Evolutionary conservation across 1,140 invertebrate genomes (phyloP).

Genomic region (Lepidurus apus): DNA sequence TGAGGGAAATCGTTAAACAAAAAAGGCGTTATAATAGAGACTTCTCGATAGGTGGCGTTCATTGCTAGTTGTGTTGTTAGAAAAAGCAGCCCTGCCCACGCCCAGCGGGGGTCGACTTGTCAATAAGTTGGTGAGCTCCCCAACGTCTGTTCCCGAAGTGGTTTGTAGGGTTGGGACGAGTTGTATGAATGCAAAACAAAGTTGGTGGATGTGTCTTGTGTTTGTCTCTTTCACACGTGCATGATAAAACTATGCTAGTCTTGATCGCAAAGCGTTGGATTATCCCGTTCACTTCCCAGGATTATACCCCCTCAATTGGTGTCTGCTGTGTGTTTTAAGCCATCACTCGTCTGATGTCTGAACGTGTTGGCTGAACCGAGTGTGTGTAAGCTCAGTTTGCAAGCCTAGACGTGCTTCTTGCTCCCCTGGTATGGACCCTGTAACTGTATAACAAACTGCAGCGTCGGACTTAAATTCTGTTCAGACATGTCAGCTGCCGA

Average conservation of each 20-base stretch:
- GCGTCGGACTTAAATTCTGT: too few relatives aligned
- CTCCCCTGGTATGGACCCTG: too few relatives aligned
- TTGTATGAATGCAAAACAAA: background rate
- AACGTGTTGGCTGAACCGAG: background rate
- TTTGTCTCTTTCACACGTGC: background rate
- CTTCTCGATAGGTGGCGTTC: background rate
- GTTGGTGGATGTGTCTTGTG: background rate
- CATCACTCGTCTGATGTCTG: too few relatives aligned
- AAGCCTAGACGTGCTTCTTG: background rate
- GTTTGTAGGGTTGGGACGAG: background rate
- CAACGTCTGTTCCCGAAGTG: background rate
- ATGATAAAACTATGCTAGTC: background rate
- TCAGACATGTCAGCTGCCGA: too few relatives aligned
- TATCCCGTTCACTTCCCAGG: background rate
- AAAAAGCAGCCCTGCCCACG: background rate
- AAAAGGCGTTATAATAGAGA: background rate
- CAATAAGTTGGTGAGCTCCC: background rate
- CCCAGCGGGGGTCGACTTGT: constrained; percentile 20
- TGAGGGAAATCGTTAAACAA: too few relatives aligned
- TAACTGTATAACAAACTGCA: too few relatives aligned
- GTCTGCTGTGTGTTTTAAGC: too few relatives aligned
- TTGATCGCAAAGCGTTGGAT: background rate
- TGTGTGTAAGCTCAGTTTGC: background rate
- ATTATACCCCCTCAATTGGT: background rate
- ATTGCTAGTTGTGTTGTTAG: background rate